Base-by-base conservation (phyloP, 2,113 vertebrate species). In the Synodontis membranacea region DNA sequence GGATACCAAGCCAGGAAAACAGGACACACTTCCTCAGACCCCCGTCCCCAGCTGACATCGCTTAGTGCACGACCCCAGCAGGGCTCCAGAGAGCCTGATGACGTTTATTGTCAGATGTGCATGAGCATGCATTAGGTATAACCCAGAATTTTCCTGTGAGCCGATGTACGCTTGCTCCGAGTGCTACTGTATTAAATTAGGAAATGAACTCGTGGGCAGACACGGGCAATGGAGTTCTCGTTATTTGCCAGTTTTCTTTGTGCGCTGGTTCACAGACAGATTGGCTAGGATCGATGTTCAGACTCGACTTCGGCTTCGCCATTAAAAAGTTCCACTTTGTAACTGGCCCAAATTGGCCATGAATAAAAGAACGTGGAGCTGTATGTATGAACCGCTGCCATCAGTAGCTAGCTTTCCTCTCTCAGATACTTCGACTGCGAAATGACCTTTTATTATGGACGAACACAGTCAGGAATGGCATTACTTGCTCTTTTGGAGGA, bases 311-410 rank as follows among this genome's bases (percentile, higher is more conserved):
- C 52, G 39, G 68, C 81, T 39, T 39, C 75, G 66, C 17, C 74
- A 84, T 88, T 89, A 86, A 84, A 88, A 79, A 2, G 17, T 54
- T 39, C 21, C 12, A 54, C 48, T 88, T 60, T 84, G 70, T 89
- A 89, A 89, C 88, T 58, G 56, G 75, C 50, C 31, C 34, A 87
- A 82, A 60, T 86, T 83, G 86, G 83, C 89, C 81, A 88, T 88
- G 83, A 91, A 91, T 90, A 89, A 91, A 82, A 88, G 28, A 87
- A 23, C 70, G 64, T 85, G 68, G 37, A 89, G 60, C 60, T 80
- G 54, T 86, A 11, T 80, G 54, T 86, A 11, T 86, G 70, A 85
- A 60, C 25, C 4, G 80, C 68, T 86, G 8, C 25, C 70, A 79
- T 83, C 81, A 83, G 46, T 52, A 54, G n/a, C 42, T 44, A 6